Evolutionary conservation across 2,113 vertebrate genomes (phyloP), one percentile per base, ranked within the genome.

Genomic region (Brachypteracias leptosomus): DNA sequence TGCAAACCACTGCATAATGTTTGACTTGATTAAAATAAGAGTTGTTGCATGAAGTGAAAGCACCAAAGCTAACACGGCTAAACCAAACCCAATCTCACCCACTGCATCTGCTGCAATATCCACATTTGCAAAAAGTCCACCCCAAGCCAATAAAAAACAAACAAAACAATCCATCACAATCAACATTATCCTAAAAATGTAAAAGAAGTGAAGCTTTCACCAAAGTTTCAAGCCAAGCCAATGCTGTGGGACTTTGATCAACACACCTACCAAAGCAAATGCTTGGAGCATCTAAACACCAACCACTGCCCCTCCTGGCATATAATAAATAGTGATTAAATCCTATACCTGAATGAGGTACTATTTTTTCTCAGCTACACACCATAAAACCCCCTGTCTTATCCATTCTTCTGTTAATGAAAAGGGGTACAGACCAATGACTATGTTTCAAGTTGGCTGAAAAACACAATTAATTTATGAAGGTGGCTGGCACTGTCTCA

Each of bases 41-140:
- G 16, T 13, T 1, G 0, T 1, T 25, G 24, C 2, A 0, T 22
- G 18, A 70, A 68, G 5, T 2, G 8, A 76, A 12, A 54, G 35
- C n/a, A 25, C 33, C 17, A 14, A 59, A 33, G 38, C 35, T 44
- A 35, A 77, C 2, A 3, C 2, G 13, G 38, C 26, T 17, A 26
- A 79, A 83, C 10, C 24, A 59, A 87, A 65, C 13, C 31, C 9
- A 6, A 5, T 11, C 11, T 54, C 4, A 1, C 49, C 26, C 12
- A 42, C 0, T 42, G 38, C 35, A 59, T 13, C 67, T 1, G 2
- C 29, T 33, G 12, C 29, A 44, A 33, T 10, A 42, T 7, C 31
- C 14, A 38, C 7, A 25, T 58, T 29, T 42, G 26, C 17, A 11
- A 13, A 14, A 18, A 22, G 38, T 40, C 42, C 14, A 10, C 6